Evolutionary conservation across 2,888 invertebrate genomes (phyloP).

Genomic region (Metalampra italica): DNA sequence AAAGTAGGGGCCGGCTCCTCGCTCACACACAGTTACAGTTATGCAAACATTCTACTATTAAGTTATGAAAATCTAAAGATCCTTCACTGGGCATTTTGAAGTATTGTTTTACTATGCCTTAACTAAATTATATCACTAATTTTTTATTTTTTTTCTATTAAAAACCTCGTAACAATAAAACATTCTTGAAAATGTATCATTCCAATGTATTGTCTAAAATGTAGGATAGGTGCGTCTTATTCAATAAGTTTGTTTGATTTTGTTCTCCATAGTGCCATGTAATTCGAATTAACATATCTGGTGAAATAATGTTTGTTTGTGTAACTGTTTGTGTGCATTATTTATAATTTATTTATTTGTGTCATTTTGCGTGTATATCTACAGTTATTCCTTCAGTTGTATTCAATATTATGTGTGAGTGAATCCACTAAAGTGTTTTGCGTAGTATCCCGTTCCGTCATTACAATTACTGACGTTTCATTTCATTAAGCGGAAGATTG

Average conservation of each 20-base stretch:
- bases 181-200: constrained; percentile 77
- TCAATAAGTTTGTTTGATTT: constrained; percentile 45
- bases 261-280: constrained; percentile 12
- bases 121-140: constrained; percentile 6
- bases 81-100: constrained; percentile 20
- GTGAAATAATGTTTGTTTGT: constrained; percentile 39
- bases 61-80: constrained; percentile 27
- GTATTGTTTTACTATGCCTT: constrained; percentile 17
- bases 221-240: constrained; percentile 70
- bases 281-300: constrained; percentile 12
- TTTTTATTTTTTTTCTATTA: constrained; percentile 23
- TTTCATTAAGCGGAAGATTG: constrained; percentile 26
- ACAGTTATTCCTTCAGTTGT: constrained; percentile 30
- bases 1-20: constrained; percentile 56
- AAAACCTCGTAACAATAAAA: constrained; percentile 48
- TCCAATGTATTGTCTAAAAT: constrained; percentile 74
- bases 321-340: constrained; percentile 54
- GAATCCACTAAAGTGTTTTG: constrained; percentile 41
- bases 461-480: constrained; percentile 40
- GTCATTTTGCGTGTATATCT: constrained; percentile 48
- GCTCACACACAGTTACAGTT: constrained; percentile 52
- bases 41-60: constrained; percentile 47
- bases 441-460: constrained; percentile 18
- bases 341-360: constrained; percentile 58
- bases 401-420: constrained; percentile 20